A percentile compares a stretch with the other conserved stretches of the same genome.
Evolutionary conservation across 2,797 vertebrate species (phyloP).

Genomic region (Sebastes cheni): DNA sequence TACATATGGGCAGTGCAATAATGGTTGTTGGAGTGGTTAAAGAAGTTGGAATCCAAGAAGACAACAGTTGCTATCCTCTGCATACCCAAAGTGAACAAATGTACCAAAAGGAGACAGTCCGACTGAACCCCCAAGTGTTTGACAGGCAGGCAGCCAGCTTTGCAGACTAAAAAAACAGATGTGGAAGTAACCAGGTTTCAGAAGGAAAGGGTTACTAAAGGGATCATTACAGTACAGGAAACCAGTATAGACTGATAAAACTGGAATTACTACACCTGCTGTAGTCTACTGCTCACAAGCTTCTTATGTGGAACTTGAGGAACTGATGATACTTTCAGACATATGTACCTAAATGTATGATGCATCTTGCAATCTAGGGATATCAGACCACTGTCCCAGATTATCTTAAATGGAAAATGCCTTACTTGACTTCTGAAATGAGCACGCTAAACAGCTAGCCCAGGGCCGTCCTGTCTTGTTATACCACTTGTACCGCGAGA

Average conservation of each 20-base stretch:
- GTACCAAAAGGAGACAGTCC: slow-evolving; percentile 7
- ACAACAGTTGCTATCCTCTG: background rate
- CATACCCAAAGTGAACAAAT: background rate
- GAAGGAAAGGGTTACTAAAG: background rate
- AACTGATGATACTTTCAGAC: background rate
- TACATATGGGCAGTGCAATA: background rate
- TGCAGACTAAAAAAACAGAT: background rate
- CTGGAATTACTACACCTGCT: background rate
- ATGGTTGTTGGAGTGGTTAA: background rate
- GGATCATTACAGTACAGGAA: background rate
- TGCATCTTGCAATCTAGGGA: background rate
- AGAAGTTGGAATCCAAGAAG: background rate
- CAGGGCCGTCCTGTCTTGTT: too few relatives aligned
- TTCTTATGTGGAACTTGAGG: background rate
- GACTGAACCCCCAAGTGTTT: background rate
- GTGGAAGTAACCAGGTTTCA: background rate
- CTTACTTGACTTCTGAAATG: background rate
- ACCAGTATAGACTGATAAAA: background rate
- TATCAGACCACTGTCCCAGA: background rate
- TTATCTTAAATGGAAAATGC: background rate
- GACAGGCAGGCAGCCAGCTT: background rate
- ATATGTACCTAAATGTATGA: background rate
- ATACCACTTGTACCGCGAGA: background rate
- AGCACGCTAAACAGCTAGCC: too few relatives aligned
- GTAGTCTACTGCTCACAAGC: background rate